phyloP scores from a whole-genome alignment of 2,888 invertebrate genomes.

The Ectobius pallidus region DNA sequence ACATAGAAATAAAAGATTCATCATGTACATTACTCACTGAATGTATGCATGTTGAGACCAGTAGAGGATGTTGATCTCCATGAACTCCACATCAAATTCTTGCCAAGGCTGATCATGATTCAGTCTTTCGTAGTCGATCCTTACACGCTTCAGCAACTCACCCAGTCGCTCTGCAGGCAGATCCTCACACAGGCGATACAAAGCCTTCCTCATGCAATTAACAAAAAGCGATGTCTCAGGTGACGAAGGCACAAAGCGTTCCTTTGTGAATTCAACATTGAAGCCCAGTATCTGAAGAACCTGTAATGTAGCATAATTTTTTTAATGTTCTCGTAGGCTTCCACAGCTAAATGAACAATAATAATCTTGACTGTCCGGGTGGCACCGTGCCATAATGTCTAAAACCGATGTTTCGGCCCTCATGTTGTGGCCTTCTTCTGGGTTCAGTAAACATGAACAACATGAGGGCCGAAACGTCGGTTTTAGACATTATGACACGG shows the following conservation, averaged over 20 bases:
- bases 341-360: too few relatives aligned
- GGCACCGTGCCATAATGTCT: too few relatives aligned
- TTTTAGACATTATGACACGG: too few relatives aligned
- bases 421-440: too few relatives aligned
- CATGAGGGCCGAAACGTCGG: too few relatives aligned
- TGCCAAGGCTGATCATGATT: constrained; percentile 41
- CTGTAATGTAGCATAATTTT: too few relatives aligned
- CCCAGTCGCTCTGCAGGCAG: constrained; percentile 51
- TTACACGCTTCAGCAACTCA: constrained; percentile 45
- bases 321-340: too few relatives aligned
- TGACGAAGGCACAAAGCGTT: constrained; percentile 53
- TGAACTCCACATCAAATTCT: constrained; percentile 44
- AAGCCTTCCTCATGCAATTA: constrained; percentile 55
- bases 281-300: constrained; percentile 55
- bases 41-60: constrained; percentile 49
- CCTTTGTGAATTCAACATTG: constrained; percentile 42
- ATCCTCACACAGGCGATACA: constrained; percentile 57
- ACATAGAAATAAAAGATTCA: too few relatives aligned
- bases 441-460: too few relatives aligned
- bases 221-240: constrained; percentile 52
- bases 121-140: constrained; percentile 45
- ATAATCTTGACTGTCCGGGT: too few relatives aligned
- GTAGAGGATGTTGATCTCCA: constrained; percentile 52
- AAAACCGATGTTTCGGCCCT: too few relatives aligned
- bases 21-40: neutral